Evolutionary conservation across 2,888 invertebrate species (phyloP).

Genomic region (Hirtodrosophila confusa): DNA sequence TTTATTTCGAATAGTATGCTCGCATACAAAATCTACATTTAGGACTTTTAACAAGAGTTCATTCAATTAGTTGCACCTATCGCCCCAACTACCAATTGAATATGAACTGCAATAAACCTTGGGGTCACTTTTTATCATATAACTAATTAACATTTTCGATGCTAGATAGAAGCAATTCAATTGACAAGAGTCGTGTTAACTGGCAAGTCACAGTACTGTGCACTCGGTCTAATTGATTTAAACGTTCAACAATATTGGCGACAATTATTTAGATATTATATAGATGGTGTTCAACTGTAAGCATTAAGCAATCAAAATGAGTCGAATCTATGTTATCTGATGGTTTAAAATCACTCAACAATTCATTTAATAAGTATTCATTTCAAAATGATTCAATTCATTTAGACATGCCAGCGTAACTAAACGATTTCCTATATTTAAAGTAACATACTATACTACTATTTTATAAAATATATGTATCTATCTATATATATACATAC

Average conservation of each 20-base stretch:
- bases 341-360: no score
- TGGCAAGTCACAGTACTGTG: neutral
- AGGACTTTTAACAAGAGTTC: constrained; percentile 2
- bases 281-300: constrained; percentile 5
- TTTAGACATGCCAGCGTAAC: constrained; percentile 28
- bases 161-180: constrained; percentile 36
- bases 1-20: no score
- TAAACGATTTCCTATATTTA: constrained; percentile 37
- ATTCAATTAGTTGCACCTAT: constrained; percentile 43
- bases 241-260: constrained; percentile 2
- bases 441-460: constrained; percentile 31
- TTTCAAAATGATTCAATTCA: constrained; percentile 26
- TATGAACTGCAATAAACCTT: constrained; percentile 37
- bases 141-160: constrained; percentile 39
- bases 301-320: neutral
- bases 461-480: constrained; percentile 4
- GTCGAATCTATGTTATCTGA: no score
- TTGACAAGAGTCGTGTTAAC: constrained; percentile 16
- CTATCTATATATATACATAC: neutral
- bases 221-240: constrained; percentile 33
- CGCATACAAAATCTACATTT: neutral
- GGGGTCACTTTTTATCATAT: constrained; percentile 36
- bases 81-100: constrained; percentile 31
- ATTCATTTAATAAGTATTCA: no score
- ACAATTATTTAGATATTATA: constrained; percentile 2